Base-by-base conservation (phyloP, 2,888 invertebrate genomes). In the Theristus sp. region DNA sequence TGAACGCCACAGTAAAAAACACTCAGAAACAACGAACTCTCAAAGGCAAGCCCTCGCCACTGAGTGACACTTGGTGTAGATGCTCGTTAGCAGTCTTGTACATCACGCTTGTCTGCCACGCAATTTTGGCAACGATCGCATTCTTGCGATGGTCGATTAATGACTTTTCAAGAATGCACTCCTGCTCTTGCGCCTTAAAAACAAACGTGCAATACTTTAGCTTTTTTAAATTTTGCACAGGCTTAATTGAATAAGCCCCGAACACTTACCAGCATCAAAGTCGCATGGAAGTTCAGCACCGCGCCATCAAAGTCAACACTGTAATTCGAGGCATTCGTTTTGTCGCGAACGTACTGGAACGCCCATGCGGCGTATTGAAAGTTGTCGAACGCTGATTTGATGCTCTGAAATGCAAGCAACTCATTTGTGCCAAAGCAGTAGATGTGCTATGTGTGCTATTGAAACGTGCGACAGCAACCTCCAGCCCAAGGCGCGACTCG, bases 291-390 rank as follows among this genome's bases (percentile, higher is more conserved):
- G 20, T 73, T 71, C 27, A 78, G 69, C n/a, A 76, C 65, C 57
- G 76, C 75, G 47, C 70, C 69, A 38, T 75, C 73, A 68, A 78
- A 74, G 65, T 78, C 88, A 0, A 83, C 80, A 0, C 84, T 82
- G 63, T 25, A 56, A 38, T 25, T 47, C 28, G 57, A 52, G 25
- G 65, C 67, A 38, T 65, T 64, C 63, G 73, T 73, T 60, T 72
- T 68, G 63, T 78, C 76, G n/a, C 75, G 66, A 28, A 79, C 67
- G 60, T 74, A 68, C 66, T 77, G 82, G 73, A 93, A 93, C 0
- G 90, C 88, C 90, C 93, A 93, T 0, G 91, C 89, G 0, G 94
- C 94, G 76, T 89, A 89, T 75, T 96, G 93, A 72, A 89, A 96
- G 77, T 96, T 91, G 0, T 90, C 89, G 70, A 94, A 98, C 0